These are phyloP conservation scores for Aphis craccivora DNA, from an alignment of 1,140 invertebrate species.

Conservation along the genomic window DNA sequence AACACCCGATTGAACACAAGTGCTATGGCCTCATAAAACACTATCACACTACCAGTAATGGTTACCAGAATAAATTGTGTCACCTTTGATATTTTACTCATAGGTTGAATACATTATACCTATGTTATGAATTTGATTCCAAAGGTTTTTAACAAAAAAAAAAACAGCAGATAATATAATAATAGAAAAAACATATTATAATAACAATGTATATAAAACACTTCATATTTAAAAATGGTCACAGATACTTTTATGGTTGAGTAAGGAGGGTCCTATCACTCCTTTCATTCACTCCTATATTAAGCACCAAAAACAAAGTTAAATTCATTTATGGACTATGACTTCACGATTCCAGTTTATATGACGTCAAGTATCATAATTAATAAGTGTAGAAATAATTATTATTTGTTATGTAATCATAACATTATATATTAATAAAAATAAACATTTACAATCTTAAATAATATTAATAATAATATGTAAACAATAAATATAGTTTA, in stretches of 20 bases:
- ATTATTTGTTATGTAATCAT: not conserved
- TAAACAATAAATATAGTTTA: conserved; percentile 53
- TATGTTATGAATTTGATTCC: not conserved
- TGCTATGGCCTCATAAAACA: too few species aligned
- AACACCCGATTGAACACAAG: too few species aligned
- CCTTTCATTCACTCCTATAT: not conserved
- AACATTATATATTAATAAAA: conserved; percentile 9
- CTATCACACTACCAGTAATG: too few species aligned
- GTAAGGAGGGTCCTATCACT: not conserved
- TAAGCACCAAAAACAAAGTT: not conserved
- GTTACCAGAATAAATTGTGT: too few species aligned
- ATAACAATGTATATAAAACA: not conserved
- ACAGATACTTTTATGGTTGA: not conserved
- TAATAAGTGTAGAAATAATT: not conserved
- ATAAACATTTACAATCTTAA: not conserved
- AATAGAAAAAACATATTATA: not conserved
- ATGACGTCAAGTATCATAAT: not conserved
- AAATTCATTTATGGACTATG: not conserved
- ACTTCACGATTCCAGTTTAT: too few species aligned
- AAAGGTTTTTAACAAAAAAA: not conserved
- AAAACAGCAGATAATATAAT: not conserved
- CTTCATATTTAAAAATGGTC: not conserved
- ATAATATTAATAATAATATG: not conserved
- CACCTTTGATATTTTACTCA: not conserved
- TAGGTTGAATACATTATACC: not conserved